Conservation (phyloP, 2,113 vertebrate species). For the Nicator chloris region DNA sequence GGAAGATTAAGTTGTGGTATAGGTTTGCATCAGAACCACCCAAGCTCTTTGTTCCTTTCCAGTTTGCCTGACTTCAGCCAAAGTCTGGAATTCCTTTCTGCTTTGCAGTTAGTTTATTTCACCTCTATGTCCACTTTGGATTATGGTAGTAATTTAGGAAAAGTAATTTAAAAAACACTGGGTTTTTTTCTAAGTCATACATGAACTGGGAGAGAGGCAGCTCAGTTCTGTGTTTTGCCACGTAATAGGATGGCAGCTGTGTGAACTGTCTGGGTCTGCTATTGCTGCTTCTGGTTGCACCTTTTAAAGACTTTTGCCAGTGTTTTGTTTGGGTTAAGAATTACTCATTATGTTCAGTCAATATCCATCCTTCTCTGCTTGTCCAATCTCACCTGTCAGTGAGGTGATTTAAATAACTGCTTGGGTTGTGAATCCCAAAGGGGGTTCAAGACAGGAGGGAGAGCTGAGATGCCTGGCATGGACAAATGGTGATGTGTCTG, state of each 20-base stretch:
- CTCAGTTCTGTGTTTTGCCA: not conserved
- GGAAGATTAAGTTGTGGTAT: not conserved
- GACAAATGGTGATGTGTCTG: not conserved
- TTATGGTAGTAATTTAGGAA: not conserved
- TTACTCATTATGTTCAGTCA: not conserved
- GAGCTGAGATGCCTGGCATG: not conserved
- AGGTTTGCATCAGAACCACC: not conserved
- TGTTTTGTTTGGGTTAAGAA: not conserved
- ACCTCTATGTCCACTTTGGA: not conserved
- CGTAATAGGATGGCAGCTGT: not conserved
- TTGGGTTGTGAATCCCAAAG: not conserved
- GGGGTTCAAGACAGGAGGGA: not conserved
- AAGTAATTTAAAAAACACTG: not conserved
- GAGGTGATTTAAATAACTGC: not conserved
- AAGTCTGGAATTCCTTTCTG: not conserved
- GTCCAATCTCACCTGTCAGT: not conserved
- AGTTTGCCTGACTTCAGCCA: not conserved
- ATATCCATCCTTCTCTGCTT: not conserved
- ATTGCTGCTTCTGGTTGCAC: not conserved
- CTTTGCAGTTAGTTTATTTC: not conserved
- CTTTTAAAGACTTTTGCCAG: not conserved
- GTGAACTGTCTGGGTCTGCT: not conserved
- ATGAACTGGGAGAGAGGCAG: not conserved
- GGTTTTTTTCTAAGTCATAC: not conserved
- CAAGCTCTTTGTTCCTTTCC: not conserved